Conservation (phyloP, 2,113 vertebrate species). For the Cettia cetti region DNA sequence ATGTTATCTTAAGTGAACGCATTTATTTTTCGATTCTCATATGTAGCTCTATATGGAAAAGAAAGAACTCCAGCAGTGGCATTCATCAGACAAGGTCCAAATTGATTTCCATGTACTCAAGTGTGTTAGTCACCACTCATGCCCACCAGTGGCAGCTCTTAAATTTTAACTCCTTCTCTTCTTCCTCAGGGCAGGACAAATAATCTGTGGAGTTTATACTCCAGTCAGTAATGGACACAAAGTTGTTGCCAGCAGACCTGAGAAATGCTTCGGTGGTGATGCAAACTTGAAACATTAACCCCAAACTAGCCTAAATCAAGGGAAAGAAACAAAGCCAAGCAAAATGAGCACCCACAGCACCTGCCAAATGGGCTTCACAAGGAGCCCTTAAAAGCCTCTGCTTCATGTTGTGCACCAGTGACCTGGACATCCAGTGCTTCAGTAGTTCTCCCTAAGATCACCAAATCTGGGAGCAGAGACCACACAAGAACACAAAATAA, state of each 20-base stretch:
- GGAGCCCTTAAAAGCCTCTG: not conserved
- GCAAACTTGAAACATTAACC: not conserved
- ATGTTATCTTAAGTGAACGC: slow-evolving; percentile 8
- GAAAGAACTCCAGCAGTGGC: not conserved
- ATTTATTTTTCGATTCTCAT: slow-evolving; percentile 13
- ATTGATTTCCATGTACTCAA: not conserved
- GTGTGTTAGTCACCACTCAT: not conserved
- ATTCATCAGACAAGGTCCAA: slow-evolving; percentile 21
- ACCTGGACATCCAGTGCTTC: not conserved
- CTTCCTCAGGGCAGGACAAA: not conserved
- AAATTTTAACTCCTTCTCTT: not conserved
- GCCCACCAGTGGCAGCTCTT: not conserved
- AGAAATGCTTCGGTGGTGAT: not conserved
- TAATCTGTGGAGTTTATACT: not conserved
- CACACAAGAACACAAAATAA: not conserved
- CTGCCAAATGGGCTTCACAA: not conserved
- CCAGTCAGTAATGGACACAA: not conserved
- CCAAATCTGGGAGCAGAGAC: not conserved
- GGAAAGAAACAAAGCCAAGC: not conserved
- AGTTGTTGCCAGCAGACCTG: not conserved
- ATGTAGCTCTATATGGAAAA: not conserved
- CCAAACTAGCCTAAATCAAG: not conserved
- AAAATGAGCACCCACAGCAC: not conserved
- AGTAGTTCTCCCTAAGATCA: not conserved
- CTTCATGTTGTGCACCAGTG: not conserved